phyloP scores from a whole-genome alignment of 1,140 invertebrate species.

The Drosophila mayri region DNA sequence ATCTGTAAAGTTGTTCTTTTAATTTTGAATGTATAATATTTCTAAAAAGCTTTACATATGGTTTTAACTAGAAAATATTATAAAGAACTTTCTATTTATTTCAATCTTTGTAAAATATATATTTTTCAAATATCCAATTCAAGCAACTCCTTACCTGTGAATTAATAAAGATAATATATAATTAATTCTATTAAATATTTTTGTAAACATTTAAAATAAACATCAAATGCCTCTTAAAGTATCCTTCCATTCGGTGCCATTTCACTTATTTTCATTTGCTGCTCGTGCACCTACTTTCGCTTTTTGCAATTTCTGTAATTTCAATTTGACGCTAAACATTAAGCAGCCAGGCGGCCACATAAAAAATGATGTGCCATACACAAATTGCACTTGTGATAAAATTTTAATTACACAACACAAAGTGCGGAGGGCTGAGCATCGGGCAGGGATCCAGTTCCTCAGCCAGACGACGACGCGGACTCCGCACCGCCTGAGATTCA shows the following conservation, averaged over 20 bases:
- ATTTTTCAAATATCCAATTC: too few species aligned
- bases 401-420: conserved; percentile 78
- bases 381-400: conserved; percentile 79
- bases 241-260: background rate
- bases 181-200: background rate
- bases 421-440: conserved; percentile 8
- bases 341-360: conserved; percentile 51
- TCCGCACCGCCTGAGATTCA: background rate
- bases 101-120: too few species aligned
- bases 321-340: conserved; percentile 70
- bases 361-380: conserved; percentile 71
- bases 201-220: background rate
- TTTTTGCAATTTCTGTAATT: conserved; percentile 58
- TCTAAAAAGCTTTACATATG: background rate
- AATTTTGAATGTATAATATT: background rate
- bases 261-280: background rate
- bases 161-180: background rate
- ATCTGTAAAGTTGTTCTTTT: rapidly evolving
- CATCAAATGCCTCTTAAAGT: background rate
- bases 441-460: background rate
- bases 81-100: too few species aligned
- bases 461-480: background rate
- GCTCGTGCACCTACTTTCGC: conserved; percentile 4
- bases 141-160: too few species aligned
- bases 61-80: too few species aligned